Evolutionary conservation across 2,797 vertebrate genomes (phyloP).

Genomic region (Epinephelus malabaricus): DNA sequence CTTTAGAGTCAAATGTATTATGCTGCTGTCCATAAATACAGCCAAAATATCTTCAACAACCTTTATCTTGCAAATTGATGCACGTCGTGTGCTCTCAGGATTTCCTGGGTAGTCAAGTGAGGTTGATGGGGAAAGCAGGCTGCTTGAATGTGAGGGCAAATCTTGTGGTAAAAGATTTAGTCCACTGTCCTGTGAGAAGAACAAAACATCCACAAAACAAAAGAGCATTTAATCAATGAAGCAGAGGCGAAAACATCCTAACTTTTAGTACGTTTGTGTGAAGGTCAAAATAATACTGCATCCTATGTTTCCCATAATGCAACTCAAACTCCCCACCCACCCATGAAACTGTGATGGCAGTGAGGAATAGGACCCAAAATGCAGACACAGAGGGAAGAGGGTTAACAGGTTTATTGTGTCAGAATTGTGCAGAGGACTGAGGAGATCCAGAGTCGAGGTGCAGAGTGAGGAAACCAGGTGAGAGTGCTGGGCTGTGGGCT

Average conservation of each 20-base stretch:
- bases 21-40: slow-evolving; percentile 43
- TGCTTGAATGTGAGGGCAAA: not conserved
- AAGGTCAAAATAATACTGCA: too few relatives aligned
- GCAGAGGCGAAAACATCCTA: not conserved
- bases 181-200: not conserved
- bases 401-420: too few relatives aligned
- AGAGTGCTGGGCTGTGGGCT: too few relatives aligned
- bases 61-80: slow-evolving; percentile 38
- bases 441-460: too few relatives aligned
- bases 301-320: too few relatives aligned
- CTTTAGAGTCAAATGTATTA: slow-evolving; percentile 37
- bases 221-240: not conserved
- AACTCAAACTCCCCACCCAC: too few relatives aligned
- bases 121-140: not conserved
- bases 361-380: too few relatives aligned
- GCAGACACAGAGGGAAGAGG: too few relatives aligned
- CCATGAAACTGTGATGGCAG: too few relatives aligned
- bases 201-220: not conserved
- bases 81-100: not conserved
- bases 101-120: slow-evolving; percentile 16
- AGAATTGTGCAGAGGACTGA: too few relatives aligned
- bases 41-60: slow-evolving; percentile 53
- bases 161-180: not conserved
- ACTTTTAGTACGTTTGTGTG: not conserved
- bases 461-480: too few relatives aligned